These are phyloP conservation scores for Gorilla gorilla DNA, from an alignment of 2,113 vertebrate species.

Conservation along the genomic window DNA sequence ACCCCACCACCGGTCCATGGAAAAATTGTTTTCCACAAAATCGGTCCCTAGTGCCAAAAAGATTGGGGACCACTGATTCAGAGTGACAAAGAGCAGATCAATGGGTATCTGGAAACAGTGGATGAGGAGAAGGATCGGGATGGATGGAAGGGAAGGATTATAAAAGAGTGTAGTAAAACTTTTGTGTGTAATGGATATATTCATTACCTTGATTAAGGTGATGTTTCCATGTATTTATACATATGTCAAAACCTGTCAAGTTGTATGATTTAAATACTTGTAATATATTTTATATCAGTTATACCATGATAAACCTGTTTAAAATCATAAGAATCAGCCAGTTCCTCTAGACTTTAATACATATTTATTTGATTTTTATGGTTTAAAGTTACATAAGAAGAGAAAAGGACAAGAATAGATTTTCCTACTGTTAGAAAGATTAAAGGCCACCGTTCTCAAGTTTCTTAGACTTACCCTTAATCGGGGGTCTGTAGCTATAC, in stretches of 20 bases:
- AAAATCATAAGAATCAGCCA: neutral
- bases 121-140: neutral
- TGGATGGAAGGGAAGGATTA: neutral
- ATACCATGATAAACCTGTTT: neutral
- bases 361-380: slow-evolving; percentile 10
- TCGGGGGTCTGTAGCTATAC: neutral
- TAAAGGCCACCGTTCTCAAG: neutral
- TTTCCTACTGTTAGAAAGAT: slow-evolving; percentile 26
- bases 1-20: too few relatives aligned
- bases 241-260: neutral
- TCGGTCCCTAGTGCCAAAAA: too few relatives aligned
- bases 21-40: too few relatives aligned
- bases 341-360: neutral
- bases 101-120: neutral
- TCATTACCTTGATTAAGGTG: neutral
- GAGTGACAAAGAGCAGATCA: neutral
- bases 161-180: neutral
- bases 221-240: neutral
- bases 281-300: neutral
- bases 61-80: too few relatives aligned
- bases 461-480: slow-evolving; percentile 2
- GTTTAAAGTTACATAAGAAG: neutral
- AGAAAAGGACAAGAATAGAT: slow-evolving; percentile 27
- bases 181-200: neutral
- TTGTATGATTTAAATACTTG: neutral